Evolutionary conservation across 2,797 vertebrate species (phyloP).

Genomic region (Perodicticus potto): DNA sequence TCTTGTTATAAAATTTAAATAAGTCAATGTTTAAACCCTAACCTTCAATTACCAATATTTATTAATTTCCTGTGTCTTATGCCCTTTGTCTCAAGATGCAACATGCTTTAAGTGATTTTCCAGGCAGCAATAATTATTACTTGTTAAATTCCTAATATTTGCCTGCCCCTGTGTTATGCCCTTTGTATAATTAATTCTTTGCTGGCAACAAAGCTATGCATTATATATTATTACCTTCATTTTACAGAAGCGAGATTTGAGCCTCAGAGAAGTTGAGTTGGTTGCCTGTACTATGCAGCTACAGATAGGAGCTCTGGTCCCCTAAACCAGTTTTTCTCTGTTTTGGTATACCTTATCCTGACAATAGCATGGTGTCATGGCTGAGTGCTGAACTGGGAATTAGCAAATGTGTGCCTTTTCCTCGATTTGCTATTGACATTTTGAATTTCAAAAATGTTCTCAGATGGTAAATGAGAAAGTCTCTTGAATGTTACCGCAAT

Average conservation of each 20-base stretch:
- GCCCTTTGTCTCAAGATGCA: slow-evolving; percentile 13
- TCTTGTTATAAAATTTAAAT: background rate
- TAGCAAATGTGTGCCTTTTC: background rate
- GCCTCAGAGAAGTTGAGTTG: background rate
- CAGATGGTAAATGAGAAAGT: too few species aligned
- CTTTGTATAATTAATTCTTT: background rate
- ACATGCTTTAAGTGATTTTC: slow-evolving; percentile 24
- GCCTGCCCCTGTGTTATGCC: background rate
- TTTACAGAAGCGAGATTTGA: background rate
- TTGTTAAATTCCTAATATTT: slow-evolving; percentile 26
- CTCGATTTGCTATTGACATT: background rate
- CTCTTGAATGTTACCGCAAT: too few species aligned
- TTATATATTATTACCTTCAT: background rate
- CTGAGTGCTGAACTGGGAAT: background rate
- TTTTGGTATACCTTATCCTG: background rate
- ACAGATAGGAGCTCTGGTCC: background rate
- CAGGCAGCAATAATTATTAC: background rate
- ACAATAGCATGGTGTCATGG: background rate
- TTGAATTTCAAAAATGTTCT: too few species aligned
- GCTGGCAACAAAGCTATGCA: background rate
- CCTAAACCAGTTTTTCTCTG: background rate
- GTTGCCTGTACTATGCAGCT: background rate
- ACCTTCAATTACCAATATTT: background rate
- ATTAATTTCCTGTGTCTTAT: background rate
- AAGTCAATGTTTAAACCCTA: slow-evolving; percentile 8